Evolutionary conservation across 2,888 invertebrate genomes (phyloP), one percentile per base, ranked within the genome.

Genomic region (Acheta domesticus): DNA sequence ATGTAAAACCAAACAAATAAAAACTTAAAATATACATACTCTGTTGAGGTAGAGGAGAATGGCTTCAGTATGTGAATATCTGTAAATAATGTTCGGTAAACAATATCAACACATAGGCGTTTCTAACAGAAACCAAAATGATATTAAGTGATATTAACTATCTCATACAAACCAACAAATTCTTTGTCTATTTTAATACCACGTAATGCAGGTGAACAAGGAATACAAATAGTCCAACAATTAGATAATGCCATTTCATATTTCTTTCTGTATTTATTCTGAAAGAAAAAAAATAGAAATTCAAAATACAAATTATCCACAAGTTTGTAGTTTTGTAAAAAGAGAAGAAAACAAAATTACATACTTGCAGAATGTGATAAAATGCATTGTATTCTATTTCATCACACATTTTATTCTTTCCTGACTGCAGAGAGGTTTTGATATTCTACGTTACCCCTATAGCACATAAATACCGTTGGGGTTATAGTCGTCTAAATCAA

Each of bases 331-430:
- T 8, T 36, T 36, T 36, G 36, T 36, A 36, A 36, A 36, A 36
- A 36, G 36, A 36, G 36, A 23, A 23, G 23, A 5, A 36, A 36
- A 36, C 36, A 36, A 36, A 36, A 36, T 5, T 36, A 8, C 16
- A 16, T 81, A 81, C 81, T 77, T 81, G 81, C 23, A 81, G 74
- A 14, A 80, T 76, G 12, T 80, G 79, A 78, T 80, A 81, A 74
- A 80, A 81, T 21, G 77, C 80, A 76, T 81, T 81, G 48, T 80
- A 81, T 20, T 81, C 81, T 48, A 81, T 50, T 77, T 81, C 81
- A 76, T 81, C 81, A 75, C 80, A 50, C 48, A 85, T 62, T 36
- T 36, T 36, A 8, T 36, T 36, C 36, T 8, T 36, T 36, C 36
- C 5, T 5, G 36, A 36, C 8, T 36, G 36, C 36, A 36, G 36